Conservation (phyloP, 2,888 invertebrate species). For the Sisyra terminalis region DNA sequence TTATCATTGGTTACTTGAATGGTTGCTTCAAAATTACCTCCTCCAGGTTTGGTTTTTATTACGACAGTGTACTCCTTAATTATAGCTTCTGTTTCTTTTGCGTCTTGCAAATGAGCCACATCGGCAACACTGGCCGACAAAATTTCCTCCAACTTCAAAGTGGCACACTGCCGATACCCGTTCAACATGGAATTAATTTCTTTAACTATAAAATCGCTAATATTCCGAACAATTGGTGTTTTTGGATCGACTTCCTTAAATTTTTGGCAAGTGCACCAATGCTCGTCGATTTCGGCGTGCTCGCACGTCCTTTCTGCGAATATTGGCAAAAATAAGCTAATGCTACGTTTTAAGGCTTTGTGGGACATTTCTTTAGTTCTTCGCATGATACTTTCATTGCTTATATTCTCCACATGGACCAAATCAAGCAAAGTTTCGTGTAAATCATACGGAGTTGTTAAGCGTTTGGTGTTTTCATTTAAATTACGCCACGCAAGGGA, state of each 20-base stretch:
- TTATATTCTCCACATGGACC: slow-evolving; percentile 30
- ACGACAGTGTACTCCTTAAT: slow-evolving; percentile 46
- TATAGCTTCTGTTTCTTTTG: slow-evolving; percentile 24
- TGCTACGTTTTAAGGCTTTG: slow-evolving; percentile 33
- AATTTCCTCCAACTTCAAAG: slow-evolving; percentile 41
- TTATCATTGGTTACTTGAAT: slow-evolving; percentile 24
- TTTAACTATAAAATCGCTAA: slow-evolving; percentile 41
- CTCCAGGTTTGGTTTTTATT: slow-evolving; percentile 45
- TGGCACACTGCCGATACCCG: slow-evolving; percentile 45
- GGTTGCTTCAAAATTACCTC: slow-evolving; percentile 65
- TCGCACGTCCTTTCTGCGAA: slow-evolving; percentile 57
- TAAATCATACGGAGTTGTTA: slow-evolving; percentile 76
- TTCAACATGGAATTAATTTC: slow-evolving; percentile 46
- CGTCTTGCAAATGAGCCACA: slow-evolving; percentile 23
- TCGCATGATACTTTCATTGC: slow-evolving; percentile 24
- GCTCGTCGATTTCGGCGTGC: slow-evolving; percentile 58
- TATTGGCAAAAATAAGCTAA: slow-evolving; percentile 63
- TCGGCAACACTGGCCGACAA: slow-evolving; percentile 47
- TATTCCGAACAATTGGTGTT: slow-evolving; percentile 35
- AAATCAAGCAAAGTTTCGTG: slow-evolving; percentile 64
- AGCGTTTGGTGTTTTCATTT: slow-evolving; percentile 41
- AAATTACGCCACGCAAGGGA: slow-evolving; percentile 45
- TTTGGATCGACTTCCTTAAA: slow-evolving; percentile 36
- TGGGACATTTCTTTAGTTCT: slow-evolving; percentile 18
- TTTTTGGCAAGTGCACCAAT: slow-evolving; percentile 80